A percentile compares a stretch with the other conserved stretches of the same genome.
Conservation (phyloP, 2,113 vertebrate genomes). For the Siphamia tubifer region DNA sequence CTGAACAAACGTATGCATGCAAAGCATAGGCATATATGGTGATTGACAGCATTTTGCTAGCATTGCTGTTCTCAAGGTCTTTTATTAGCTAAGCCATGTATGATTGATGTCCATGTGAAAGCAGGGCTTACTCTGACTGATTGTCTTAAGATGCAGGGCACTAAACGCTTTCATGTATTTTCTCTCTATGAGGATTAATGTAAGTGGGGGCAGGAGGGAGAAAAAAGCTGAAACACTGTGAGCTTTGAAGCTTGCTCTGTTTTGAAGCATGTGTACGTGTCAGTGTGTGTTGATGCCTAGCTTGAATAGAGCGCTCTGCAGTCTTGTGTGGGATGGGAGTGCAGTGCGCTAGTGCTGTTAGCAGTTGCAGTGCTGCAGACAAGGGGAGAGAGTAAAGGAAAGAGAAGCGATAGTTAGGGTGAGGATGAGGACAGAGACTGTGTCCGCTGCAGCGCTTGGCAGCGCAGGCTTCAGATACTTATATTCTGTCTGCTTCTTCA, state of each 20-base stretch:
- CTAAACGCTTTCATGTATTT: conserved; percentile 8
- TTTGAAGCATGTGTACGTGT: conserved; percentile 21
- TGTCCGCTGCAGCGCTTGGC: conserved; percentile 73
- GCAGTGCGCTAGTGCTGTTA: conserved; percentile 61
- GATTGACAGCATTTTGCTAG: not conserved
- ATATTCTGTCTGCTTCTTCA: conserved; percentile 81
- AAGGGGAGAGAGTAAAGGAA: conserved; percentile 42
- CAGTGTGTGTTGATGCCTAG: conserved; percentile 30
- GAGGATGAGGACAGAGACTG: conserved; percentile 78
- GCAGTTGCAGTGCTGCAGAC: conserved; percentile 54
- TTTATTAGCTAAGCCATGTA: not conserved
- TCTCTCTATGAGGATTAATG: conserved; percentile 20
- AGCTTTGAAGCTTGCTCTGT: conserved; percentile 12
- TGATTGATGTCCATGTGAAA: conserved; percentile 62
- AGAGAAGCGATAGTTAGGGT: conserved; percentile 52
- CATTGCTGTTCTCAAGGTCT: not conserved
- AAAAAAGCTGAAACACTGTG: not conserved
- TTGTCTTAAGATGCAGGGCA: conserved; percentile 51
- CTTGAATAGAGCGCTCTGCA: conserved; percentile 59
- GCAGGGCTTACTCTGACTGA: conserved; percentile 33
- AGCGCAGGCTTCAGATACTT: conserved; percentile 77
- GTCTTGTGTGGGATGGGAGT: conserved; percentile 69
- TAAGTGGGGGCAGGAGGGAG: conserved; percentile 16
- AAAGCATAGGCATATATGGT: not conserved
- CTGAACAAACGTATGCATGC: not conserved